Conservation (phyloP, 2,797 vertebrate genomes). For the Craterocephalus amniculus region DNA sequence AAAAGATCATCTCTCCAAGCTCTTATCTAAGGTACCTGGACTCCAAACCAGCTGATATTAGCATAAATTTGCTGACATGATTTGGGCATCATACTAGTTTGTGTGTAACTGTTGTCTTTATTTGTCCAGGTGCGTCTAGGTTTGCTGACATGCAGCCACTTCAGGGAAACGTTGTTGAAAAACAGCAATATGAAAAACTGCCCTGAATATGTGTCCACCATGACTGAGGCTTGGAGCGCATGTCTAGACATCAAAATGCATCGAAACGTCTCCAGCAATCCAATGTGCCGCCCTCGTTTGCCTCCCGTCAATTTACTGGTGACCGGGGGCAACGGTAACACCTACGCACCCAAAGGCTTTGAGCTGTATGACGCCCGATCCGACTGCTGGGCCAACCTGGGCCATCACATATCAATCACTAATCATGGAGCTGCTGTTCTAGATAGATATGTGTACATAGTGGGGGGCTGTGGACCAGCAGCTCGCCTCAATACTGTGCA, state of each 20-base stretch:
- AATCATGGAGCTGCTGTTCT: constrained; percentile 81
- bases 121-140: constrained; percentile 54
- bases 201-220: constrained; percentile 60
- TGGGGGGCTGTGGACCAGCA: constrained; percentile 77
- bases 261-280: constrained; percentile 61
- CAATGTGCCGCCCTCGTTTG: constrained; percentile 79
- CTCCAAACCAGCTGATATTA: not conserved
- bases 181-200: constrained; percentile 36
- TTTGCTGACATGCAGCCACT: constrained; percentile 37
- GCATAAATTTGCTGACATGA: not conserved
- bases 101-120: not conserved
- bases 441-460: constrained; percentile 42
- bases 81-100: not conserved
- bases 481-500: constrained; percentile 82
- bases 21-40: constrained; percentile 58
- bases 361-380: constrained; percentile 82
- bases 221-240: constrained; percentile 73
- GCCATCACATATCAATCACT: constrained; percentile 71
- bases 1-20: constrained; percentile 18
- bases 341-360: constrained; percentile 73
- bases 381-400: constrained; percentile 82
- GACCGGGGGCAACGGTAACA: constrained; percentile 81
- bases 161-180: constrained; percentile 27
- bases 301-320: constrained; percentile 83
- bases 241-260: constrained; percentile 68